A percentile compares a stretch with the other conserved stretches of the same genome.
Evolutionary conservation across 2,797 vertebrate species (phyloP).

Genomic region (Dallia pectoralis): DNA sequence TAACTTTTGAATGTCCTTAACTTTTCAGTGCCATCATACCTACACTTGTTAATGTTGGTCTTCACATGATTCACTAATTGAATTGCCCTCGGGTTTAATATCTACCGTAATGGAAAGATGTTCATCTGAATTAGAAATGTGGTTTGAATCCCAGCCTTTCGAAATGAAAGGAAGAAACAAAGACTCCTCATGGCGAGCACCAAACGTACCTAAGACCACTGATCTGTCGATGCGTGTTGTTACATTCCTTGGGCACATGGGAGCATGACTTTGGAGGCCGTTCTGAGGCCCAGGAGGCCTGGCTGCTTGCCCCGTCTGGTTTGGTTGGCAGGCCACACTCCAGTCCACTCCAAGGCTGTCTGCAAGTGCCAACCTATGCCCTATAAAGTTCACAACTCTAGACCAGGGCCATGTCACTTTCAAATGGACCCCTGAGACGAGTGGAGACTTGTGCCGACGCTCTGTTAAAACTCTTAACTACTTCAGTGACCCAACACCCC

Average conservation of each 20-base stretch:
- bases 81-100: too few species aligned
- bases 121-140: slow-evolving; percentile 31
- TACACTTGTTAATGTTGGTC: too few species aligned
- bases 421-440: slow-evolving; percentile 28
- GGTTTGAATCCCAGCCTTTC: slow-evolving; percentile 44
- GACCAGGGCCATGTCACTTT: slow-evolving; percentile 3
- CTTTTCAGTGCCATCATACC: too few species aligned
- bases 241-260: slow-evolving; percentile 58
- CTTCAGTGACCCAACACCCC: slow-evolving; percentile 25
- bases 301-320: slow-evolving; percentile 27
- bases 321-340: slow-evolving; percentile 34
- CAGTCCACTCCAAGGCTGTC: not conserved
- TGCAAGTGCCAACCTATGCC: not conserved
- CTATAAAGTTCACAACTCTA: not conserved
- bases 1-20: too few species aligned
- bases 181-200: slow-evolving; percentile 30
- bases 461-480: slow-evolving; percentile 27
- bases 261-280: slow-evolving; percentile 55
- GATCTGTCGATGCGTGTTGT: slow-evolving; percentile 49
- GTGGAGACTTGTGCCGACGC: slow-evolving; percentile 24
- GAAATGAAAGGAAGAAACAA: slow-evolving; percentile 53
- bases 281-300: slow-evolving; percentile 40
- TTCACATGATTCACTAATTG: too few species aligned
- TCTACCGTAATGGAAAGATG: slow-evolving; percentile 46
- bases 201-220: slow-evolving; percentile 41